Base-by-base conservation (phyloP, 2,797 vertebrate genomes). In the Acipenser transmontanus region DNA sequence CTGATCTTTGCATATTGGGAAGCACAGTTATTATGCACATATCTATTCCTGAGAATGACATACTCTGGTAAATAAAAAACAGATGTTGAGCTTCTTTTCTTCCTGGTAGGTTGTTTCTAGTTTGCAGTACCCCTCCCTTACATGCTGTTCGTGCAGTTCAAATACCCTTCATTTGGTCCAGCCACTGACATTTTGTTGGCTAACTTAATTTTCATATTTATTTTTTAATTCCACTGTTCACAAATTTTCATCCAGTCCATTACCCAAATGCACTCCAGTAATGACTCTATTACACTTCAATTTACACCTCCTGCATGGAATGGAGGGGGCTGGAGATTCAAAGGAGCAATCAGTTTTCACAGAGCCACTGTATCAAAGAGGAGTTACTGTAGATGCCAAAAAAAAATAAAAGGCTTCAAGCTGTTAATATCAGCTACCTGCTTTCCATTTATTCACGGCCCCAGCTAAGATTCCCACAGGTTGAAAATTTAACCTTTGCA, bases 301-400 rank as follows among this genome's bases (percentile, higher is more conserved):
- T 47, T 61, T 61, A 9, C 17, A 47, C 60, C 17, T 20, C 47
- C 47, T 61, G 47, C 17, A 14, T 12, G 60, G 60, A 47, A 47
- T 61, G n/a, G 9, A 61, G 14, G 17, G 34, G 60, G 17, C 47
- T 61, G 17, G 60, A 10, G n/a, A 17, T 47, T 61, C 47, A 47
- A 47, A 11, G 54, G 54, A 57, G 54, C 54, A 57, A 57, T 57
- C 54, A 57, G 54, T 57, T 57, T 57, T 34, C 17, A 61, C 60
- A 61, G 17, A 20, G 60, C 60, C 17, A 9, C 11, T 61, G 60
- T 14, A 34, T 61, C 60, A 61, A 61, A 61, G 17, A 61, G 60
- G 17, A 61, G 7, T 61, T 61, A 47, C 34, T 34, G 60, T 13
- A 61, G 7, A 17, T 17, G 17, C 17, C 17, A 9, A 47, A 61